Conservation (phyloP, 2,113 vertebrate genomes). For the Prionailurus viverrinus region DNA sequence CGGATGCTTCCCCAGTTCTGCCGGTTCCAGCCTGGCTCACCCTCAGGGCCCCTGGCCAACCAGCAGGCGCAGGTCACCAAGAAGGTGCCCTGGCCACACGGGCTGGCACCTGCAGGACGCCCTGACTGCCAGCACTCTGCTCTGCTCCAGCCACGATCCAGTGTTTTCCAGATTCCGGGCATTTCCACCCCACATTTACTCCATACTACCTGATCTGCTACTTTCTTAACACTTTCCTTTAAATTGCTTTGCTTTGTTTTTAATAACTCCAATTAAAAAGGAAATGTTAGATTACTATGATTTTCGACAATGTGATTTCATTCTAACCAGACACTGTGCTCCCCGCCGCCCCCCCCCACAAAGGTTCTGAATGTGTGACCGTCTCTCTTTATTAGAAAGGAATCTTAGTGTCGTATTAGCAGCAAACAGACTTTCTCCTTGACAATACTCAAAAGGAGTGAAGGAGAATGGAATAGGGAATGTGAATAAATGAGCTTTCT, state of each 20-base stretch:
- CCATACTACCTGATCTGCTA: neutral
- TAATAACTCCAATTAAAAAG: neutral
- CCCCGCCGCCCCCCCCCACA: neutral
- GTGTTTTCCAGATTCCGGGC: neutral
- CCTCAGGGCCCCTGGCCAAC: neutral
- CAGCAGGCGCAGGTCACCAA: neutral
- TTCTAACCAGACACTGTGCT: neutral
- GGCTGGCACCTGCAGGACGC: neutral
- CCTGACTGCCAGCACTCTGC: neutral
- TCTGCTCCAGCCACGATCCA: fast-evolving
- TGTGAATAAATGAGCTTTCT: neutral
- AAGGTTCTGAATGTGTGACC: neutral
- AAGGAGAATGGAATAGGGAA: neutral
- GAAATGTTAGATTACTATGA: neutral
- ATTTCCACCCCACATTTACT: neutral
- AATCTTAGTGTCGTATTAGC: neutral
- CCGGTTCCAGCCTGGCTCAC: neutral
- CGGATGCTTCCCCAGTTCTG: neutral
- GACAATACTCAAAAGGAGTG: neutral
- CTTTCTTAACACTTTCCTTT: neutral
- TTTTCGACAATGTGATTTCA: neutral
- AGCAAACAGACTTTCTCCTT: neutral
- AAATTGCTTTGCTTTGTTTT: neutral
- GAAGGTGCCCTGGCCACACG: neutral
- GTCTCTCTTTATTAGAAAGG: neutral